Evolutionary conservation across 2,797 vertebrate species (phyloP).

Genomic region (Anas flavirostris): DNA sequence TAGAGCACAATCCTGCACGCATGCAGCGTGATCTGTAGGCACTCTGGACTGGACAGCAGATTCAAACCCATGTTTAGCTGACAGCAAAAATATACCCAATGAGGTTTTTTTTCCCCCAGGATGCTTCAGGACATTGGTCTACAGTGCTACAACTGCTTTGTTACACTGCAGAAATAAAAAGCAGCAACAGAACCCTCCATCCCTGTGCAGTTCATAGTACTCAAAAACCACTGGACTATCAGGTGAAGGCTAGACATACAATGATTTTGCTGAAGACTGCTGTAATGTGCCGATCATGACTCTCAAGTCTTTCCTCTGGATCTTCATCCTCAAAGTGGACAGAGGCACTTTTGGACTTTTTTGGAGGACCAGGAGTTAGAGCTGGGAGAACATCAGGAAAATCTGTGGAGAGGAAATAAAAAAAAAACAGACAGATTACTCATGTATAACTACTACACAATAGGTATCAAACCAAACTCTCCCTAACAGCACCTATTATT

Average conservation of each 20-base stretch:
- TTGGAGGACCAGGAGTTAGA: conserved; percentile 89
- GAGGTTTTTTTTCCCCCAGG: not conserved
- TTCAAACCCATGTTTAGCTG: not conserved
- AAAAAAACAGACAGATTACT: not conserved
- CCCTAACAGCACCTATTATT: not conserved
- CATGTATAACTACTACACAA: not conserved
- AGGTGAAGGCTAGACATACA: conserved; percentile 76
- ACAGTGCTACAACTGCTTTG: not conserved
- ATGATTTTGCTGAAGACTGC: conserved; percentile 93
- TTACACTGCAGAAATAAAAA: not conserved
- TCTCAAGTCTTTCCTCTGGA: conserved; percentile 84
- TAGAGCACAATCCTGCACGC: not conserved
- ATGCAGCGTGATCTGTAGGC: not conserved
- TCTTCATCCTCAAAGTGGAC: conserved; percentile 87
- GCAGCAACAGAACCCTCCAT: not conserved
- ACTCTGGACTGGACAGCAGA: not conserved
- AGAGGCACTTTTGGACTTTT: conserved; percentile 85
- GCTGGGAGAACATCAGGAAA: conserved; percentile 89
- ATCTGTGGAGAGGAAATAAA: conserved; percentile 69
- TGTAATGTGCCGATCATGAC: conserved; percentile 90
- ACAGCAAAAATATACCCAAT: not conserved
- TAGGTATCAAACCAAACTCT: not conserved
- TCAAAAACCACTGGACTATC: not conserved
- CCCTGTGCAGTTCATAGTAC: not conserved
- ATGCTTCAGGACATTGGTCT: not conserved